Percentiles rank a stretch among this genome's conserved stretches.
These are phyloP conservation scores for Coenonympha glycerion DNA, from an alignment of 2,888 invertebrate species.

Conservation along the genomic window DNA sequence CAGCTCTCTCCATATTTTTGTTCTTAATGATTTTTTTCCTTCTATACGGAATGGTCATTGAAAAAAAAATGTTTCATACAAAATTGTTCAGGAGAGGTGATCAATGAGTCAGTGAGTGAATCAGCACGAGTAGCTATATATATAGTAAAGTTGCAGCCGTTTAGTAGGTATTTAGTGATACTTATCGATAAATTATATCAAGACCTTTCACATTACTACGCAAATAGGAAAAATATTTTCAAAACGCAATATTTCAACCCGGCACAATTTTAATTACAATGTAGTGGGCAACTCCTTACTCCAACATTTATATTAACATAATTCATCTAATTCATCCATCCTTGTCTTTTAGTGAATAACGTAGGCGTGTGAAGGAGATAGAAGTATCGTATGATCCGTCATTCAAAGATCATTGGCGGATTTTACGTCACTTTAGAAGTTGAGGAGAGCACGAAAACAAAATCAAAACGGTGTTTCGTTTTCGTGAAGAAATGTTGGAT, in stretches of 20 bases:
- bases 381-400: slow-evolving; percentile 66
- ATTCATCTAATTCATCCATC: slow-evolving; percentile 34
- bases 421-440: slow-evolving; percentile 49
- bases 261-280: slow-evolving; percentile 6
- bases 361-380: slow-evolving; percentile 37
- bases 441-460: slow-evolving; percentile 45
- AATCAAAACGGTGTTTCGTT: slow-evolving; percentile 47
- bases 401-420: slow-evolving; percentile 46
- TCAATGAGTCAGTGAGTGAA: no score
- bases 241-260: slow-evolving; percentile 25
- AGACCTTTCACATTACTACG: slow-evolving; percentile 31
- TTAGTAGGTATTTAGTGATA: no score
- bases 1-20: no score
- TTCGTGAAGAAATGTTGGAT: slow-evolving; percentile 47
- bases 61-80: no score
- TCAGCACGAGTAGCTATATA: no score
- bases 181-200: slow-evolving; percentile 25
- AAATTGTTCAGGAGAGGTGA: no score
- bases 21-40: no score
- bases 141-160: no score
- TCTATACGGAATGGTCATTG: no score
- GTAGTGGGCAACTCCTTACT: slow-evolving; percentile 30
- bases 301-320: slow-evolving; percentile 21
- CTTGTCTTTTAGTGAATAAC: slow-evolving; percentile 34
- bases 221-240: slow-evolving; percentile 29